Evolutionary conservation across 2,888 invertebrate species (phyloP).

Genomic region (Omphaloscelis lunosa): DNA sequence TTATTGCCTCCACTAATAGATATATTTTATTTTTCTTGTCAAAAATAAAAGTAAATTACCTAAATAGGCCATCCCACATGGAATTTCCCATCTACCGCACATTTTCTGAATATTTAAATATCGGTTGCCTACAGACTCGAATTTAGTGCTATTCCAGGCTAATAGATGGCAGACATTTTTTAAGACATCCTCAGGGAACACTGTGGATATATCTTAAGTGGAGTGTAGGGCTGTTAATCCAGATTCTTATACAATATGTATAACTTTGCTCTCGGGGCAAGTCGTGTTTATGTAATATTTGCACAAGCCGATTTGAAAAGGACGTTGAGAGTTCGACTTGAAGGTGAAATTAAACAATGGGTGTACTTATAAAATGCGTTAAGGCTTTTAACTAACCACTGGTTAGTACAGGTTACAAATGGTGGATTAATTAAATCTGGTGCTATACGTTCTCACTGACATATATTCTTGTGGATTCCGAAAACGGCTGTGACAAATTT

Average conservation of each 20-base stretch:
- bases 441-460: not conserved
- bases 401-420: not conserved
- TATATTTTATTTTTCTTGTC: not conserved
- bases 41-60: not conserved
- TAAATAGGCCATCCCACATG: slow-evolving; percentile 1
- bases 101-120: slow-evolving; percentile 53
- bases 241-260: not conserved
- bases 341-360: not conserved
- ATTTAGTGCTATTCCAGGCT: slow-evolving; percentile 19
- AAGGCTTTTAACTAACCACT: too few species aligned
- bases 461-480: not conserved
- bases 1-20: not conserved
- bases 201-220: slow-evolving; percentile 4
- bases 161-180: slow-evolving; percentile 25
- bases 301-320: not conserved
- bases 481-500: too few species aligned
- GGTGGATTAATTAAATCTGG: too few species aligned
- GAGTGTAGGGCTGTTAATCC: not conserved
- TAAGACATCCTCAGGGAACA: slow-evolving; percentile 20
- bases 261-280: slow-evolving; percentile 18
- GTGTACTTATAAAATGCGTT: not conserved
- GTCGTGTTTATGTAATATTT: slow-evolving; percentile 3
- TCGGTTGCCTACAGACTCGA: slow-evolving; percentile 11
- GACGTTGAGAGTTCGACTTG: not conserved
- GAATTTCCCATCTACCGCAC: slow-evolving; percentile 10